Conservation (phyloP, 2,888 invertebrate genomes). For the Baccha elongata region DNA sequence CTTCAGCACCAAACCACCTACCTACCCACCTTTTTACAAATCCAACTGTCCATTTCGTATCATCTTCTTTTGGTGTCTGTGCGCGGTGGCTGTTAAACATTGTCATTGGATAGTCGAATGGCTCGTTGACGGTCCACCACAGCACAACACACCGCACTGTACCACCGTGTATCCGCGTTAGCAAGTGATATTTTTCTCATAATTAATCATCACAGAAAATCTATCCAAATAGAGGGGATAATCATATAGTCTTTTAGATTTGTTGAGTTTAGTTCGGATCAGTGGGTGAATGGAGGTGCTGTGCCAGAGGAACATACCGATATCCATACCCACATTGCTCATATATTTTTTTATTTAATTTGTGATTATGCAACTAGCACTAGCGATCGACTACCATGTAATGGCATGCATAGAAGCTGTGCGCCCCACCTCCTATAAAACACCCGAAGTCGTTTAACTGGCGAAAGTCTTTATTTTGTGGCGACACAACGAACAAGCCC, state of each 20-base stretch:
- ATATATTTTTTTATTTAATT: conserved; percentile 68
- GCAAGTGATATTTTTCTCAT: conserved; percentile 68
- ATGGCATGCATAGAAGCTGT: conserved; percentile 45
- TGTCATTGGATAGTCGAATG: conserved; percentile 28
- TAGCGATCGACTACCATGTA: conserved; percentile 39
- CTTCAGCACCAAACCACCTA: conserved; percentile 18
- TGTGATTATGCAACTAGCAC: conserved; percentile 60
- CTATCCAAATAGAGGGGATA: conserved; percentile 25
- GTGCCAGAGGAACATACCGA: conserved; percentile 21
- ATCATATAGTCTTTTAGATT: conserved; percentile 12
- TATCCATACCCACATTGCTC: conserved; percentile 49
- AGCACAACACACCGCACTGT: background rate
- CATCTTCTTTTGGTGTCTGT: conserved; percentile 36
- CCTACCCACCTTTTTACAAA: background rate
- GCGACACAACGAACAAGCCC: conserved; percentile 28
- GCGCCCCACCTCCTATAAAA: conserved; percentile 31
- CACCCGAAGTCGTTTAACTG: conserved; percentile 53
- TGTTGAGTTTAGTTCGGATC: conserved; percentile 31
- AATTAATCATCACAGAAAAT: conserved; percentile 60
- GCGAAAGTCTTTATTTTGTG: conserved; percentile 52
- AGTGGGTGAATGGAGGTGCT: conserved; percentile 37
- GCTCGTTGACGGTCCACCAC: conserved; percentile 39
- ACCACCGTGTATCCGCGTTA: conserved; percentile 32
- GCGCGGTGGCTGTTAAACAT: background rate
- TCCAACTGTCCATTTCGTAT: conserved; percentile 36